These are phyloP conservation scores for Xiphophorus birchmanni DNA, from an alignment of 2,797 vertebrate species.

Conservation along the genomic window DNA sequence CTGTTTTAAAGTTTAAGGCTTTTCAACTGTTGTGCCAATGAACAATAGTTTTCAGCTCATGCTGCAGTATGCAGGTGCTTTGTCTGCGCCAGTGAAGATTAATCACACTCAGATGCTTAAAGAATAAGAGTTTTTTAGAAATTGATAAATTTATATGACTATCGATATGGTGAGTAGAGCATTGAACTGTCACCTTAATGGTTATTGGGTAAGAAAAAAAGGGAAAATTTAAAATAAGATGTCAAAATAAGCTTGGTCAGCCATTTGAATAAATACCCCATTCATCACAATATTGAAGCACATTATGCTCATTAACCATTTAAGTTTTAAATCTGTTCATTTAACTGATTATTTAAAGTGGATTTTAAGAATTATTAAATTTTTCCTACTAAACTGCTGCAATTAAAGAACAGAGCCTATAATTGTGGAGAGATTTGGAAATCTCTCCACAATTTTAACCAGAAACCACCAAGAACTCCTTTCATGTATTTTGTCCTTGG, in stretches of 20 bases:
- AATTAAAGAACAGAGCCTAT: not conserved
- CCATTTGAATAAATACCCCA: not conserved
- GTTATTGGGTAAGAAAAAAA: not conserved
- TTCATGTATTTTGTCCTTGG: not conserved
- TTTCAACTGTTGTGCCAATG: not conserved
- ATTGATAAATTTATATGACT: not conserved
- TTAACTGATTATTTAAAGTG: not conserved
- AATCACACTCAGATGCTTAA: not conserved
- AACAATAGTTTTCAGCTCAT: not conserved
- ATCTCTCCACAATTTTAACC: not conserved
- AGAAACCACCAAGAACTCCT: not conserved
- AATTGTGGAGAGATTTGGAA: not conserved
- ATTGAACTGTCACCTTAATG: not conserved
- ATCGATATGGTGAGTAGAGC: too few species aligned
- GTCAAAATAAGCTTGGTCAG: not conserved
- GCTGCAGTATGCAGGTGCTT: not conserved
- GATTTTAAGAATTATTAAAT: not conserved
- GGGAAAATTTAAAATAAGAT: not conserved
- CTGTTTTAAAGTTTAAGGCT: not conserved
- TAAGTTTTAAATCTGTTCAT: not conserved
- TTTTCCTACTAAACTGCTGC: not conserved
- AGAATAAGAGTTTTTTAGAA: not conserved
- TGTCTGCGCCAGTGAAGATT: not conserved
- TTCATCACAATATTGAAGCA: not conserved
- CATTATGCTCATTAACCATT: not conserved